Conservation (phyloP, 2,888 invertebrate species). For the Torymus auratus region DNA sequence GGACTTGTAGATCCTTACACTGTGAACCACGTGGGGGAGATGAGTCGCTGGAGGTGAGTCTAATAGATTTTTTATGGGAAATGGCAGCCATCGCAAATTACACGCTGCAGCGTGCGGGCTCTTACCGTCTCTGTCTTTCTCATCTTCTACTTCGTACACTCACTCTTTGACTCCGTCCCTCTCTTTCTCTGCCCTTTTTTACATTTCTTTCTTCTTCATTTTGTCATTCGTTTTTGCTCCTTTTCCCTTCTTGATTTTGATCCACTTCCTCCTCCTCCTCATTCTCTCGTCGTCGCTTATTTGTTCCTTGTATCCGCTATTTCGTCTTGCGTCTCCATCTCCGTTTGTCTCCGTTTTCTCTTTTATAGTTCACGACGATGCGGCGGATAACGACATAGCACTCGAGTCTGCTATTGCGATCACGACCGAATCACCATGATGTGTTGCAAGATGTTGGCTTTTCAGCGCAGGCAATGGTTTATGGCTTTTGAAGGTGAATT, state of each 20-base stretch:
- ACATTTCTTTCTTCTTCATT: slow-evolving; percentile 37
- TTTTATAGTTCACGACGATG: slow-evolving; percentile 42
- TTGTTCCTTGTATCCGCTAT: slow-evolving; percentile 45
- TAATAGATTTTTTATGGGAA: slow-evolving; percentile 66
- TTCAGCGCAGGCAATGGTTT: slow-evolving; percentile 35
- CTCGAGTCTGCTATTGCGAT: slow-evolving; percentile 64
- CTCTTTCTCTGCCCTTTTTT: slow-evolving; percentile 24
- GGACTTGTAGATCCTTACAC: slow-evolving; percentile 23
- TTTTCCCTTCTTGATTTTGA: slow-evolving; percentile 40
- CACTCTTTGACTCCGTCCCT: slow-evolving; percentile 22
- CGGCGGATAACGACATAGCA: slow-evolving; percentile 50
- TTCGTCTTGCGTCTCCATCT: slow-evolving; percentile 43
- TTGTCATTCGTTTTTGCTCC: slow-evolving; percentile 25
- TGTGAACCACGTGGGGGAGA: slow-evolving; percentile 32
- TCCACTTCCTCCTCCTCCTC: slow-evolving; percentile 29
- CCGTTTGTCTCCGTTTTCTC: slow-evolving; percentile 23
- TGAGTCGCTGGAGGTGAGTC: slow-evolving; percentile 50
- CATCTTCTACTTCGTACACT: slow-evolving; percentile 41
- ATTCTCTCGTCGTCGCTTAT: slow-evolving; percentile 23
- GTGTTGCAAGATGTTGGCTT: slow-evolving; percentile 34
- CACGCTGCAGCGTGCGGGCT: slow-evolving; percentile 63
- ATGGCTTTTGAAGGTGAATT: slow-evolving; percentile 65
- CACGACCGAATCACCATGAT: slow-evolving; percentile 53
- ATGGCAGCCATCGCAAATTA: slow-evolving; percentile 67
- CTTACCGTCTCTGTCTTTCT: slow-evolving; percentile 47